Conservation (phyloP, 2,113 vertebrate genomes). For the Dryoscopus gambensis region DNA sequence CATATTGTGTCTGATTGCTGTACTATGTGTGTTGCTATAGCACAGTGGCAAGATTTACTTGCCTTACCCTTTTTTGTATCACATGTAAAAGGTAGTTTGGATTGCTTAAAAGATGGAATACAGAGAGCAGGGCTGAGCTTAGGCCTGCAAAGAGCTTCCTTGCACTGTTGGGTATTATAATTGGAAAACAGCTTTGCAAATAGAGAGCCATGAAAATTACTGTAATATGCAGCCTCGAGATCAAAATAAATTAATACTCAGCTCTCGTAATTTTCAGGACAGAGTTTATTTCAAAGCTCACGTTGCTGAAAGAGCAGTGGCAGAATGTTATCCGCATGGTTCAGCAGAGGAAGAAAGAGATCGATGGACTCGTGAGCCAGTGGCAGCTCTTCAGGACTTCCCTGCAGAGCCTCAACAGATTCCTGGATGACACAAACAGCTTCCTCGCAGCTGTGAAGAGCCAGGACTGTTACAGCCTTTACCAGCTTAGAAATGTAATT, state of each 20-base stretch:
- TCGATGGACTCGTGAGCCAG: conserved; percentile 73
- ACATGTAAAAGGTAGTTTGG: not conserved
- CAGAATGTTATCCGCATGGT: conserved; percentile 72
- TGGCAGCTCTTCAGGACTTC: conserved; percentile 81
- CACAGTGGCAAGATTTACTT: not conserved
- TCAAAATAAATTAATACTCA: not conserved
- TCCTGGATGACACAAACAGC: conserved; percentile 68
- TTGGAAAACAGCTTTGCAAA: not conserved
- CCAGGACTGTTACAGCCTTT: conserved; percentile 71
- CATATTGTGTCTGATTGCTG: not conserved
- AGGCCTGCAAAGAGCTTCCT: not conserved
- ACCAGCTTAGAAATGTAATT: conserved; percentile 71
- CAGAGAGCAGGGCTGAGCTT: not conserved
- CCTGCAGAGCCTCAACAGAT: conserved; percentile 71
- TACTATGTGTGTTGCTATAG: not conserved
- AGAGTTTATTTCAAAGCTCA: conserved; percentile 84
- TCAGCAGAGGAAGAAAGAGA: conserved; percentile 76
- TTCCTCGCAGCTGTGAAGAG: conserved; percentile 71
- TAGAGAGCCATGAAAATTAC: not conserved
- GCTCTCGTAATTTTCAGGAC: conserved; percentile 69
- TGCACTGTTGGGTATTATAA: not conserved
- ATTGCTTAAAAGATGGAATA: not conserved
- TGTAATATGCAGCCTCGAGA: not conserved
- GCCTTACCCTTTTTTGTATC: not conserved
- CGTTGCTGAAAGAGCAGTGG: conserved; percentile 83